These are phyloP conservation scores for Leptosomus discolor DNA, from an alignment of 2,113 vertebrate genomes.

Conservation along the genomic window DNA sequence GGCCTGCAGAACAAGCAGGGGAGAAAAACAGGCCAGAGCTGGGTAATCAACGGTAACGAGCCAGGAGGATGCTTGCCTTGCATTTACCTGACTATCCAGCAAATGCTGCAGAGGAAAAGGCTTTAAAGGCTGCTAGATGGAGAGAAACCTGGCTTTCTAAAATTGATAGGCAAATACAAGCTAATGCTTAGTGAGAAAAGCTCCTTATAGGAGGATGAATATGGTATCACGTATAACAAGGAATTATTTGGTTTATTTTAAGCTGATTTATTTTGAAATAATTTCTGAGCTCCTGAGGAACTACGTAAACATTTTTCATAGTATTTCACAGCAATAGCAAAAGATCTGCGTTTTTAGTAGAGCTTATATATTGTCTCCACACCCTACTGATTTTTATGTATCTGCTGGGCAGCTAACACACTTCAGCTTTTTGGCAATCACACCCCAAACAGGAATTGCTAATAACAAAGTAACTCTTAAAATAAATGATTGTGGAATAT, in stretches of 20 bases:
- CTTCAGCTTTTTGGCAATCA: background rate
- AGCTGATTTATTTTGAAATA: slow-evolving; percentile 58
- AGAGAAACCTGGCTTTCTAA: slow-evolving; percentile 15
- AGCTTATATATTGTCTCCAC: background rate
- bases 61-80: slow-evolving; percentile 28
- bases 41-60: background rate
- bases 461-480: background rate
- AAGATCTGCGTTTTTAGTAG: background rate
- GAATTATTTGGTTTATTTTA: slow-evolving; percentile 57
- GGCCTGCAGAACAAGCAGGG: background rate
- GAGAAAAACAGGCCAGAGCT: background rate
- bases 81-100: slow-evolving; percentile 2
- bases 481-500: background rate
- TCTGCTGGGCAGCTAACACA: background rate
- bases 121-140: slow-evolving; percentile 2
- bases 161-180: slow-evolving; percentile 28
- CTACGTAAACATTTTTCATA: slow-evolving; percentile 14
- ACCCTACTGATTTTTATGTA: background rate
- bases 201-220: slow-evolving; percentile 54
- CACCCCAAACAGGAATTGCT: background rate
- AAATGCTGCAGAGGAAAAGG: background rate
- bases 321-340: background rate
- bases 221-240: slow-evolving; percentile 22
- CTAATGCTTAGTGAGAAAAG: slow-evolving; percentile 47
- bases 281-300: slow-evolving; percentile 38